A percentile compares a stretch with the other conserved stretches of the same genome.
Conservation (phyloP, 2,888 invertebrate genomes). For the Dichetophora obliterata region DNA sequence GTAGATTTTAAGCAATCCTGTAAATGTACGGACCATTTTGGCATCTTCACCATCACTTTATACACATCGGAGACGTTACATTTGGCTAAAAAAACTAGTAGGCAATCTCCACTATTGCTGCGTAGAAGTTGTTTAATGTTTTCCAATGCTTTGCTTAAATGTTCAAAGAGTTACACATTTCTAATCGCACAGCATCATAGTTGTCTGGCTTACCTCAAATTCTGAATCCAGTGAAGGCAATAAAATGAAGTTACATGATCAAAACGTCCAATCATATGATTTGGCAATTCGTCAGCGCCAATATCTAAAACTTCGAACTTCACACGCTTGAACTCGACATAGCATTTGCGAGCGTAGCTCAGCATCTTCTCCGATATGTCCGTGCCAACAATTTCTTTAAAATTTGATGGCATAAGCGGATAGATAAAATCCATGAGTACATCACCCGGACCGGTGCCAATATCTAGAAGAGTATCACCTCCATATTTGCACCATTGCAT, state of each 20-base stretch:
- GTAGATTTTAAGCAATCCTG: not conserved
- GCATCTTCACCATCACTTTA: not conserved
- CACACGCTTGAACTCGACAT: conserved; percentile 58
- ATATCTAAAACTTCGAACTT: conserved; percentile 74
- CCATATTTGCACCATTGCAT: conserved; percentile 73
- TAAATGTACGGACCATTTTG: not conserved
- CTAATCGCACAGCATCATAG: too few relatives aligned
- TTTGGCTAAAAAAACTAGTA: not conserved
- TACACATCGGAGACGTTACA: not conserved
- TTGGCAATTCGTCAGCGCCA: conserved; percentile 70
- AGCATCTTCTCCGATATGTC: conserved; percentile 82
- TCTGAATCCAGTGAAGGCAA: conserved; percentile 83
- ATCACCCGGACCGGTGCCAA: conserved; percentile 82
- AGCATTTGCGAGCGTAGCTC: conserved; percentile 73
- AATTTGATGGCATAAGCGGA: conserved; percentile 73
- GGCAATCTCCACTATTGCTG: conserved; percentile 66
- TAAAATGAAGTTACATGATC: conserved; percentile 83
- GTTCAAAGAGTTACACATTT: too few relatives aligned
- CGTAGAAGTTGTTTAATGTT: not conserved
- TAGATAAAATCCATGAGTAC: conserved; percentile 76
- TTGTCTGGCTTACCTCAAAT: conserved; percentile 72
- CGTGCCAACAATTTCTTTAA: conserved; percentile 73
- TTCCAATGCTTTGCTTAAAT: not conserved
- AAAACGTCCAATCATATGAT: conserved; percentile 72
- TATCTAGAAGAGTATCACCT: conserved; percentile 74